Base-by-base conservation (phyloP, 2,797 vertebrate species). In the Smutsia gigantea region DNA sequence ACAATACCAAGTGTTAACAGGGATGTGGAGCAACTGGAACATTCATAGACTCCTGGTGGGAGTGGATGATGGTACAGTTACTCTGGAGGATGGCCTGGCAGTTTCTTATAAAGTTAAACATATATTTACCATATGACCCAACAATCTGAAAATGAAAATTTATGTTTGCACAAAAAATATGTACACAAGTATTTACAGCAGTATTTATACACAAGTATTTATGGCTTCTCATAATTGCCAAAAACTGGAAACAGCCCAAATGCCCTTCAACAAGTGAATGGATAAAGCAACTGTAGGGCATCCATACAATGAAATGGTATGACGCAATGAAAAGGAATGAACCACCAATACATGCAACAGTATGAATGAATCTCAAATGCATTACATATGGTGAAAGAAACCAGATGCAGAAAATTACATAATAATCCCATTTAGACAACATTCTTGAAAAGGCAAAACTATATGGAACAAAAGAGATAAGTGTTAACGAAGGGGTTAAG, bases 391-490 rank as follows among this genome's bases (percentile, higher is more conserved):
- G 13, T 83, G 34, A 89, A 93, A 87, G 61, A 93, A 93, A 74
- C 42, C 21, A 69, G 29, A 68, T 10, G 79, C 23, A 94, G 66
- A 63, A 87, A 8, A 4, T 71, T 82, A 39, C 7, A 89, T 55
- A 61, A 74, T 77, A 63, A 34, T 74, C 87, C 19, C 34, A 89
- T 49, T 74, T 87, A 57, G n/a, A 69, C 64, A 31, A 64, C 14
- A 29, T 93, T 94, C 23, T 61, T 23, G 15, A 82, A 96, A 95
- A 82, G 15, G 55, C 19, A 21, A 90, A 93, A 82, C 21, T 85
- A 49, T 82, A 39, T 85, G 8, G 27, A 93, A n/a, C 1, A 53
- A n/a, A 90, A 72, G 53, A 87, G 3, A 86, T 55, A 13, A 51
- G 29, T 93, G 12, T 4, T 75, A 68, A 64, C 39, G 51, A 71